A percentile compares a stretch with the other conserved stretches of the same genome.
Evolutionary conservation across 2,888 invertebrate genomes (phyloP).

Genomic region (Hyppa rectilinea): DNA sequence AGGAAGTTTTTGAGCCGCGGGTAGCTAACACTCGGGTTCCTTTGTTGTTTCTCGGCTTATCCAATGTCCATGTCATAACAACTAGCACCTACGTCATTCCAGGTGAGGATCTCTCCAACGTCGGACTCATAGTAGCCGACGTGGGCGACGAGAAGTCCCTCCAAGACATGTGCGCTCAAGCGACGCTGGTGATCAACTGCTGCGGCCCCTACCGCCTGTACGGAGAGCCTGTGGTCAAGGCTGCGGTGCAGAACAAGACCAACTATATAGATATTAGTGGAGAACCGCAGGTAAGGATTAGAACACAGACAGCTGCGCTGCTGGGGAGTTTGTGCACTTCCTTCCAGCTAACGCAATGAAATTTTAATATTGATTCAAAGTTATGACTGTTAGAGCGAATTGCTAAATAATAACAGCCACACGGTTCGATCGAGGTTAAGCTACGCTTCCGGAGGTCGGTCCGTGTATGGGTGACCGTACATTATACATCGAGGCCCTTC

Average conservation of each 20-base stretch:
- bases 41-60: background rate
- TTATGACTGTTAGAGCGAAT: no score
- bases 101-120: conserved; percentile 91
- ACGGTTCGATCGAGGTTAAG: no score
- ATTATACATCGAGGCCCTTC: no score
- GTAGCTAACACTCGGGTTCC: background rate
- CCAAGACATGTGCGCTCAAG: conserved; percentile 94
- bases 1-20: background rate
- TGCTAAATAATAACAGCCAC: no score
- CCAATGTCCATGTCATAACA: background rate
- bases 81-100: conserved; percentile 59
- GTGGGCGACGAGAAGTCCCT: conserved; percentile 94
- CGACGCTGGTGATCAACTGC: conserved; percentile 96
- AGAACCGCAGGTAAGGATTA: conserved; percentile 93
- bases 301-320: no score
- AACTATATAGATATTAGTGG: conserved; percentile 98
- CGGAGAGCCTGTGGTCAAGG: conserved; percentile 97
- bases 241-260: conserved; percentile 95
- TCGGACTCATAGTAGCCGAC: conserved; percentile 95
- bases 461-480: no score
- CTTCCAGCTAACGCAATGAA: no score
- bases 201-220: conserved; percentile 97
- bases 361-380: no score
- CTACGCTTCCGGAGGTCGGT: no score
- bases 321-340: background rate